Evolutionary conservation across 2,113 vertebrate genomes (phyloP).

Genomic region (Pterocles gutturalis): DNA sequence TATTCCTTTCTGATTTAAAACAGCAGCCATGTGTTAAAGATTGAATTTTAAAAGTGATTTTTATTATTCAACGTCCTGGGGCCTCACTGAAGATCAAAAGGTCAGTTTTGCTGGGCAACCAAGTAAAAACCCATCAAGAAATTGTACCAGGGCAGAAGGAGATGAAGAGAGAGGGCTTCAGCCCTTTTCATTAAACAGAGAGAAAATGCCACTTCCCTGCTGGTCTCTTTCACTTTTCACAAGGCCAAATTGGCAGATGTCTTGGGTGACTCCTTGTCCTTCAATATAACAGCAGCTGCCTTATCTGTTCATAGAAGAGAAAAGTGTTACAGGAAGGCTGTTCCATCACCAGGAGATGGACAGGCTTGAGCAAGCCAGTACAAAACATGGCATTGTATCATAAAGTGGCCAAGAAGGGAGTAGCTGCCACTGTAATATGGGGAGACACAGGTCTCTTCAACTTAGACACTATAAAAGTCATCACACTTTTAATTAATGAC

Average conservation of each 20-base stretch:
- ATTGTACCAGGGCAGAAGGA: background rate
- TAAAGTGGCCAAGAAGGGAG: background rate
- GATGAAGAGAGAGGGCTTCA: background rate
- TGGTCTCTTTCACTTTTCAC: background rate
- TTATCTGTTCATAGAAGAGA: background rate
- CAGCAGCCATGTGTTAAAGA: background rate
- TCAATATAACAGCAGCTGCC: background rate
- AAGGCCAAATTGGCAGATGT: background rate
- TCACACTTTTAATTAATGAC: background rate
- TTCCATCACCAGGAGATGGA: background rate
- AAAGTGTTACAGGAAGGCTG: background rate
- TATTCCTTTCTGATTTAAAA: background rate
- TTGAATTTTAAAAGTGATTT: background rate
- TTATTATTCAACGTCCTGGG: background rate
- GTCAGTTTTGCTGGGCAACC: background rate
- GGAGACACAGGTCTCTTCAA: background rate
- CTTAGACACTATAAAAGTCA: background rate
- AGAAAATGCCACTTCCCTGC: background rate
- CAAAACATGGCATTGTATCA: background rate
- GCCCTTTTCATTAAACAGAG: background rate
- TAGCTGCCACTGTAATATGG: background rate
- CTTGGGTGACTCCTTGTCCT: background rate
- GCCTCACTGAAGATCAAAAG: background rate
- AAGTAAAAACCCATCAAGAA: background rate
- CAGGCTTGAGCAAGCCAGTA: background rate